Base-by-base conservation (phyloP, 92 coral and sea anemone species). In the Diadumene lineata region DNA sequence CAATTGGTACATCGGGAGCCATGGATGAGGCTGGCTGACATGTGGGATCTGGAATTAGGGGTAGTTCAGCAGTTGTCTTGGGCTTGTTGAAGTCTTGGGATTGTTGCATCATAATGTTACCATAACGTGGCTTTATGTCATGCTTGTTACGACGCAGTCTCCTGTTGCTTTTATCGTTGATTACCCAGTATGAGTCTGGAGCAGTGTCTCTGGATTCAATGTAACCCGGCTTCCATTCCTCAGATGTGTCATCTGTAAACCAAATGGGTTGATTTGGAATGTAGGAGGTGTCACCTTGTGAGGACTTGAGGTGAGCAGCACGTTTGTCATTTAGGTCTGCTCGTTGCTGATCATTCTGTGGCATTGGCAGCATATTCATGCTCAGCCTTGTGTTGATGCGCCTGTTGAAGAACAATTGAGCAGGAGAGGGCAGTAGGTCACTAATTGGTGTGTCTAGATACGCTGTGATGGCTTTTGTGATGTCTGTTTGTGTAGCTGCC, bases 151-250 rank as follows among this genome's bases (percentile, higher is more conserved):
- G 70, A 55, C 90, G 73, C 55, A 81, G 61, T 70, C 84, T 56
- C 50, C 87, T 70, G 70, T 67, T 67, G 81, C 64, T 87, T 57
- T 64, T 66, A 22, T 72, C 73, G 23, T 78, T 87, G 74, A 85
- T 58, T 50, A 85, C 70, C 85, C 93, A 88, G 82, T 81, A 86
- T 34, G 94, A 85, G 69, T 82, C 86, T 56, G 88, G 94, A 63
- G 86, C 15, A 34, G 31, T 34, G 50, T 81, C 90, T 18, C n/a
- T n/a, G n/a, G n/a, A n/a, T n/a, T n/a, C n/a, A n/a, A n/a, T n/a
- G n/a, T n/a, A n/a, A n/a, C n/a, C n/a, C n/a, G n/a, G n/a, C n/a
- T n/a, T n/a, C n/a, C n/a, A n/a, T n/a, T n/a, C n/a, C n/a, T n/a
- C n/a, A n/a, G n/a, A n/a, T n/a, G n/a, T n/a, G n/a, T n/a, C n/a